phyloP scores from a whole-genome alignment of 30 jellyfish, hydroid and myxozoan genomes.

The Aurelia aurita complex sp. Pacific region DNA sequence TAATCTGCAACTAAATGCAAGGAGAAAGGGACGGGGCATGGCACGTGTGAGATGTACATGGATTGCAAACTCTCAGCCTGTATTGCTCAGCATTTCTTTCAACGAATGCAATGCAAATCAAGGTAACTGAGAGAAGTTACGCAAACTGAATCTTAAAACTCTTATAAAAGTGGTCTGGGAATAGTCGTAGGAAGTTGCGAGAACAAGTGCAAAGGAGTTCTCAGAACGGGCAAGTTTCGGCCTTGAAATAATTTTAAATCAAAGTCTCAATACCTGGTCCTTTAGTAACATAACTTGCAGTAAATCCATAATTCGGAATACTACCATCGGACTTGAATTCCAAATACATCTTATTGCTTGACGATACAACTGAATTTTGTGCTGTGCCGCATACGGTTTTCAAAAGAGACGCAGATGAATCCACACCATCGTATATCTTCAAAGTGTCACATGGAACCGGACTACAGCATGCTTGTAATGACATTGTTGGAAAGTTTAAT shows the following conservation, averaged over 20 bases:
- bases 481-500: conserved; percentile 5
- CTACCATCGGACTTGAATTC: conserved; percentile 18
- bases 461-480: background rate
- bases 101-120: too few relatives aligned
- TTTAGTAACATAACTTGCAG: conserved; percentile 3
- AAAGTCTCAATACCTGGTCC: conserved; percentile 5
- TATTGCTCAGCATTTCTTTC: too few relatives aligned
- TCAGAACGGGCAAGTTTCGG: too few relatives aligned
- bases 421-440: conserved; percentile 9
- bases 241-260: background rate
- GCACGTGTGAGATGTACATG: too few relatives aligned
- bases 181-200: too few relatives aligned
- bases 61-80: too few relatives aligned
- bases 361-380: background rate
- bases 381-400: background rate
- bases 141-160: too few relatives aligned
- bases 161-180: too few relatives aligned
- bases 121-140: too few relatives aligned
- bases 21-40: too few relatives aligned
- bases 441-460: background rate
- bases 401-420: background rate
- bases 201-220: too few relatives aligned
- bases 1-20: too few relatives aligned
- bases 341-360: conserved; percentile 7
- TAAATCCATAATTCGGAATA: conserved; percentile 33